A percentile compares a stretch with the other conserved stretches of the same genome.
Conservation (phyloP, 2,888 invertebrate genomes). For the Tachina lurida region DNA sequence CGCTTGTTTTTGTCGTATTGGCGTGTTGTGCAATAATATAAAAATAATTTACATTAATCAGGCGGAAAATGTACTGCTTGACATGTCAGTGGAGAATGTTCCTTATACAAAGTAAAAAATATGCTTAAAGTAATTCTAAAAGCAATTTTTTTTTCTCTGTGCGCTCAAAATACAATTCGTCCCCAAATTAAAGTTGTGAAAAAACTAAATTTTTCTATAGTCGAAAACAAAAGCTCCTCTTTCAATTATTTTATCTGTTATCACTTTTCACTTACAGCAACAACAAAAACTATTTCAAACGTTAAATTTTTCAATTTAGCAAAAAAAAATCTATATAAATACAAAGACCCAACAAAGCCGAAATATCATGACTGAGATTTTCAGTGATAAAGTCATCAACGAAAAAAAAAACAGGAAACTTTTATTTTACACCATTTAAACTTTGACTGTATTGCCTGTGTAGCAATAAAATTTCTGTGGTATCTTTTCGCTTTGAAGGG, state of each 20-base stretch:
- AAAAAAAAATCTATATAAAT: neutral
- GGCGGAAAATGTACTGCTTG: too few relatives aligned
- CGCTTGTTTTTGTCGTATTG: constrained; percentile 27
- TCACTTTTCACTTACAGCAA: neutral
- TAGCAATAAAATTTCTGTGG: constrained; percentile 59
- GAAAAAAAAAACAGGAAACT: constrained; percentile 25
- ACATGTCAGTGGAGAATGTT: too few relatives aligned
- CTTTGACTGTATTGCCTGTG: constrained; percentile 56
- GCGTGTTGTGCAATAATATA: neutral
- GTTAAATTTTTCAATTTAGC: constrained; percentile 5
- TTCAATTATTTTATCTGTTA: constrained; percentile 6
- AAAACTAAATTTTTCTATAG: too few relatives aligned
- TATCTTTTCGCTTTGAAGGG: constrained; percentile 58
- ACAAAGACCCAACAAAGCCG: neutral
- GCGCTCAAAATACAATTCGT: too few relatives aligned
- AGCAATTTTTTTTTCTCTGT: too few relatives aligned
- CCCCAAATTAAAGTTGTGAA: too few relatives aligned
- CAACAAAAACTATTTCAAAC: constrained; percentile 23
- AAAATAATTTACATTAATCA: too few relatives aligned
- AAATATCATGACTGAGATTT: constrained; percentile 7
- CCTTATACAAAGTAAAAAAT: too few relatives aligned
- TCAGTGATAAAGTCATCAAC: constrained; percentile 22
- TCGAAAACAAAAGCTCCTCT: neutral
- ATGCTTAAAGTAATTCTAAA: too few relatives aligned
- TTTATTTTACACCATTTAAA: constrained; percentile 63